Evolutionary conservation across 2,113 vertebrate genomes (phyloP).

Genomic region (Ictidomys tridecemlineatus): DNA sequence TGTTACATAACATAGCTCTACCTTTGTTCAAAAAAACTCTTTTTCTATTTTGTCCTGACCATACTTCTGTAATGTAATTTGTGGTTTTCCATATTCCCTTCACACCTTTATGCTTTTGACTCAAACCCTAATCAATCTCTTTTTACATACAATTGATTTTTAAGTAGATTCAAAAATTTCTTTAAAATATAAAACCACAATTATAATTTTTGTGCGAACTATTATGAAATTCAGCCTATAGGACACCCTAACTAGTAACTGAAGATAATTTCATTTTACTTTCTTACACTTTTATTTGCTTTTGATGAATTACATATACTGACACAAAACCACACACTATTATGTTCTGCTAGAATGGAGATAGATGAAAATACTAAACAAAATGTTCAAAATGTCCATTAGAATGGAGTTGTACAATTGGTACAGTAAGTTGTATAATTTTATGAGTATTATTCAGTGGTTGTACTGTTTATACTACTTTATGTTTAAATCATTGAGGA

Average conservation of each 20-base stretch:
- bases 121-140: neutral
- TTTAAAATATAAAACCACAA: neutral
- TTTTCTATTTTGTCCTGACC: neutral
- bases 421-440: neutral
- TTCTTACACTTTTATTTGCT: slow-evolving; percentile 47
- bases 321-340: neutral
- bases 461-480: neutral
- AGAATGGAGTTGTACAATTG: neutral
- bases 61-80: neutral
- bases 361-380: neutral
- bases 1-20: neutral
- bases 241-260: neutral
- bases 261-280: slow-evolving; percentile 7
- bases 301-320: slow-evolving; percentile 41
- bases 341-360: neutral
- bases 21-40: neutral
- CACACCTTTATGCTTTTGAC: neutral
- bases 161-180: neutral
- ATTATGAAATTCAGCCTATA: neutral
- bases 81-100: neutral
- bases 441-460: neutral
- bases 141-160: neutral
- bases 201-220: neutral
- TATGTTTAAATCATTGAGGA: slow-evolving; percentile 43
- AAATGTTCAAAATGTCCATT: neutral